phyloP scores from a whole-genome alignment of 1,140 invertebrate genomes.

The Choristoneura fumiferana region DNA sequence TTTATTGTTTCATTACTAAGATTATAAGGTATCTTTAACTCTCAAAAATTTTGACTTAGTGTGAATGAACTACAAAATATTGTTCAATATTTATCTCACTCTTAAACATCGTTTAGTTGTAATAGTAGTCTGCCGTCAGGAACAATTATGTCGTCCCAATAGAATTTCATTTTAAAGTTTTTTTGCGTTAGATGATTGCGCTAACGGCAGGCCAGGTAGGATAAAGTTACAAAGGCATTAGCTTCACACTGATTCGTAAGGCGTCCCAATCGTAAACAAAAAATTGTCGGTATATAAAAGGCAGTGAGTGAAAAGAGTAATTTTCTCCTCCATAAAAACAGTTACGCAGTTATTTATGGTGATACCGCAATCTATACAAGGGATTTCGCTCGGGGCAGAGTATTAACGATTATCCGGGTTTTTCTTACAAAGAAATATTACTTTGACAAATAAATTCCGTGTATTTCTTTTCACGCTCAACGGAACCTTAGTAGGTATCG shows the following conservation, averaged over 20 bases:
- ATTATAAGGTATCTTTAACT: too few relatives aligned
- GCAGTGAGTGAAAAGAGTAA: constrained; percentile 69
- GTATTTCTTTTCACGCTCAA: constrained; percentile 44
- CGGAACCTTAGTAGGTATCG: constrained; percentile 24
- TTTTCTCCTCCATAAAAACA: constrained; percentile 72
- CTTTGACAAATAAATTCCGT: constrained; percentile 62
- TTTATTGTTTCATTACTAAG: too few relatives aligned
- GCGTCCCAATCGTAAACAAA: constrained; percentile 45
- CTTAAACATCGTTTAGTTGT: too few relatives aligned
- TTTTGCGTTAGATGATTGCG: too few relatives aligned
- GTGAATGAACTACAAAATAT: too few relatives aligned
- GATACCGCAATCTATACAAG: constrained; percentile 70
- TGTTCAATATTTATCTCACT: too few relatives aligned
- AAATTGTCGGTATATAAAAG: constrained; percentile 51
- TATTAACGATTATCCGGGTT: constrained; percentile 65
- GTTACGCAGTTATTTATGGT: constrained; percentile 69
- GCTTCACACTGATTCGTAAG: constrained; percentile 21
- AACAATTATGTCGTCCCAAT: too few relatives aligned
- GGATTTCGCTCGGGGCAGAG: constrained; percentile 57
- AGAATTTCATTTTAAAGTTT: too few relatives aligned
- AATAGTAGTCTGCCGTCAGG: too few relatives aligned
- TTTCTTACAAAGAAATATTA: constrained; percentile 63
- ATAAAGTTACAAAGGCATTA: constrained; percentile 14
- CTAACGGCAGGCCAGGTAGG: too few relatives aligned
- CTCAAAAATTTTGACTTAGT: too few relatives aligned